phyloP scores from a whole-genome alignment of 2,797 vertebrate species.

The Falco berigora region DNA sequence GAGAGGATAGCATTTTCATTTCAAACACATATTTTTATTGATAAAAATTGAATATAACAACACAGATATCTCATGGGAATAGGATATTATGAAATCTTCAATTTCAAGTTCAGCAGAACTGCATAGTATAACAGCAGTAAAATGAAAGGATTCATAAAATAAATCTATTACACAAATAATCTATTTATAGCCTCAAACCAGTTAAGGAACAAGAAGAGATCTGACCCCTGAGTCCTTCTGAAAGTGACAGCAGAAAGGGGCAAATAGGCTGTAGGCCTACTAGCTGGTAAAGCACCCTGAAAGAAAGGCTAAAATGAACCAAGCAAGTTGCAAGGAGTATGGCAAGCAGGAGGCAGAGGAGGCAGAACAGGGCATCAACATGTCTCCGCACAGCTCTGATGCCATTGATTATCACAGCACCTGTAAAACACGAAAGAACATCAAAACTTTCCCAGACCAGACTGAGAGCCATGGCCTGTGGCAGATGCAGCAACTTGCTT shows the following conservation, averaged over 20 bases:
- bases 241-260: neutral
- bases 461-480: neutral
- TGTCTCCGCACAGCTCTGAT: accelerated
- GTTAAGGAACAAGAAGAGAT: neutral
- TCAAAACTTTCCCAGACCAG: neutral
- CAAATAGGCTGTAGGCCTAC: neutral
- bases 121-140: neutral
- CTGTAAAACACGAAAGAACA: accelerated
- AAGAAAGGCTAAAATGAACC: neutral
- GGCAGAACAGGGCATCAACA: neutral
- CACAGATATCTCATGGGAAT: neutral
- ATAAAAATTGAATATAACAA: neutral
- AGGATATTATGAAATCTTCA: neutral
- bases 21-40: neutral
- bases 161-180: neutral
- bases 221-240: neutral
- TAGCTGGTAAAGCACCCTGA: neutral
- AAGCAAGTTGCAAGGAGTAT: neutral
- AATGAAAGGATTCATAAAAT: neutral
- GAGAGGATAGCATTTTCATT: neutral
- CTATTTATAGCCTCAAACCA: neutral
- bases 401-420: neutral
- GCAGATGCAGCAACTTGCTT: neutral
- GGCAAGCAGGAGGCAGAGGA: neutral
- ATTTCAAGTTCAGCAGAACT: neutral